Evolutionary conservation across 2,888 invertebrate genomes (phyloP).

Genomic region (Amphipoea oculea): DNA sequence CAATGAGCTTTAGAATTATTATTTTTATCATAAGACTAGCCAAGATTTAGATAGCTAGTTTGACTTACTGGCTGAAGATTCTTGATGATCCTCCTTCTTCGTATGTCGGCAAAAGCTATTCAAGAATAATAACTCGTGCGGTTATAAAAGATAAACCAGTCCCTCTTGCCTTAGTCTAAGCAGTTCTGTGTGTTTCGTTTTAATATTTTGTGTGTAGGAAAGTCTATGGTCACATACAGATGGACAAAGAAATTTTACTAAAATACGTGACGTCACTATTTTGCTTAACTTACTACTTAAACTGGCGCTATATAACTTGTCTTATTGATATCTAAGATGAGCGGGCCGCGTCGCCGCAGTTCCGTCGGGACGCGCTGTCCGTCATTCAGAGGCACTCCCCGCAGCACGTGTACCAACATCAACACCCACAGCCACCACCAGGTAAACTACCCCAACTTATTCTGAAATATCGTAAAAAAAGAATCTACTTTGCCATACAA

Average conservation of each 20-base stretch:
- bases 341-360: slow-evolving; percentile 78
- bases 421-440: slow-evolving; percentile 84
- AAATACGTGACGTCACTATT: slow-evolving; percentile 3
- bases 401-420: slow-evolving; percentile 65
- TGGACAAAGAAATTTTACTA: neutral
- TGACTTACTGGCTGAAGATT: neutral
- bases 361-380: slow-evolving; percentile 81
- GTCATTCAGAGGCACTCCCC: slow-evolving; percentile 61
- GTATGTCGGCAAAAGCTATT: too few relatives aligned
- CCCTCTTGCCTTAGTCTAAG: too few relatives aligned
- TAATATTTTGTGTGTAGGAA: neutral
- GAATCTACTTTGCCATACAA: neutral
- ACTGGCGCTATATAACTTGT: slow-evolving; percentile 35
- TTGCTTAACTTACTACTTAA: neutral
- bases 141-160: too few relatives aligned
- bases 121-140: too few relatives aligned
- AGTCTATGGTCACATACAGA: neutral
- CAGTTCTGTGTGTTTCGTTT: neutral
- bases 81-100: too few relatives aligned
- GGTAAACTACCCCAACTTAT: slow-evolving; percentile 72
- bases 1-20: too few relatives aligned
- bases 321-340: slow-evolving; percentile 65
- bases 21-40: too few relatives aligned
- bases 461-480: neutral
- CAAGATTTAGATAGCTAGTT: neutral